Base-by-base conservation (phyloP, 2,888 invertebrate species). In the Sinopyrophorus schimmeli region DNA sequence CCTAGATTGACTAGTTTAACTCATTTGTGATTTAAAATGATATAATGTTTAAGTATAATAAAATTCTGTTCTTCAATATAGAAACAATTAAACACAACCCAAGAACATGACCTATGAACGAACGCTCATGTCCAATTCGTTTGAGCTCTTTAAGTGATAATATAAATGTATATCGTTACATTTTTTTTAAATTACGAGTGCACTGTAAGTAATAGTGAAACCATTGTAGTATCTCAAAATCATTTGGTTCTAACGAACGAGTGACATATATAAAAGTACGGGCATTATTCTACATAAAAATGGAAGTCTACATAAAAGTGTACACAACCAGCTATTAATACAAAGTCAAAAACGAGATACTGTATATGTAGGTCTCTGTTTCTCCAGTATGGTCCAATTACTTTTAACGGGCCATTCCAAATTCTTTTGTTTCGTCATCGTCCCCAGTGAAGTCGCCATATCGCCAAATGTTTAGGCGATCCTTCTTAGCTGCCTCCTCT, bases 361-460 rank as follows among this genome's bases (percentile, higher is more conserved):
- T 37, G 27, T 21, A 43, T 38, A 47, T 48, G 50, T 50, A 50
- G 46, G 50, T 50, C 28, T 35, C 32, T 21, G 17, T 35, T 34
- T 43, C 52, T 52, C 52, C 46, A 26, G 24, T 32, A 20, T 23
- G 48, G 37, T 32, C 38, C 40, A n/a, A 34, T 6, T 12, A 12
- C 4, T 14, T 34, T 39, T 49, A 53, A 31, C 46, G 44, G n/a
- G 47, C 16, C 26, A 53, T 23, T 30, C 85, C 85, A 71, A 86
- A 86, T 67, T 85, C 85, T 63, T 80, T 80, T 31, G 90, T 91
- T 72, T 95, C 94, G 66, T 93, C 94, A 72, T 95, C 94, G 66
- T 93, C 94, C 56, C 91, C 93, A 52, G 90, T 91, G 75, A 98
- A 93, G 75, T 99, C 99, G n/a, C 99, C 99, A 71, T 98, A 98